Evolutionary conservation across 1,140 invertebrate species (phyloP), one percentile per base, ranked within the genome.

Genomic region (Aphelinus atriplicis): DNA sequence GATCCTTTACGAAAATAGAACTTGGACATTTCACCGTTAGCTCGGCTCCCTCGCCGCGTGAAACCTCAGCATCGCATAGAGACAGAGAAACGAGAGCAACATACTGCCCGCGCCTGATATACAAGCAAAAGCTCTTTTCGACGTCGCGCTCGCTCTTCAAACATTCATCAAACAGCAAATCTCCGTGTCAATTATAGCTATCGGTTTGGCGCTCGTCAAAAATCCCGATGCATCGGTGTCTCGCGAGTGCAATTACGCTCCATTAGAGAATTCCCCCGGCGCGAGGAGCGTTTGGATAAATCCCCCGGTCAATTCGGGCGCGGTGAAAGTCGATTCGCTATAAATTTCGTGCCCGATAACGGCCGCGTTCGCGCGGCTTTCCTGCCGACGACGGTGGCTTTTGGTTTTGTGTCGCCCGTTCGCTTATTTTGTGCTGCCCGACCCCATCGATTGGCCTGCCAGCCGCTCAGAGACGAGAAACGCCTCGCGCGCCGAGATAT

Each of bases 291-390:
- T 26, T 26, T 10, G n/a, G 48, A 64, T 64, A 64, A 64, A 64
- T 64, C 62, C 47, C 47, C 2, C 42, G 48, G 7, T 71, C 50
- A 46, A 53, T 71, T 62, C 58, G 58, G 43, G 26, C 26, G 26
- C 26, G 26, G 50, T 56, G 69, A 71, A 63, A 71, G 69, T 63
- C 51, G 50, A 55, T 63, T 46, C 10, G 57, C 42, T 26, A 46
- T 69, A 69, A 63, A 71, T 71, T 56, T 45, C 48, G 1, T 2
- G 43, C 3, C 5, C 60, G 69, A 63, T 71, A 71, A 61, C 46
- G 57, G 3, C 9, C 45, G 61, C 46, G 61, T 46, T 4, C 7
- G 61, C 43, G 7, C 26, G 42, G 57, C 48, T 70, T 43, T 48
- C 46, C 50, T 46, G 57, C 3, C 26, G 26, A 26, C 26, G 26